Evolutionary conservation across 2,888 invertebrate genomes (phyloP).

Genomic region (Empis stercorea): DNA sequence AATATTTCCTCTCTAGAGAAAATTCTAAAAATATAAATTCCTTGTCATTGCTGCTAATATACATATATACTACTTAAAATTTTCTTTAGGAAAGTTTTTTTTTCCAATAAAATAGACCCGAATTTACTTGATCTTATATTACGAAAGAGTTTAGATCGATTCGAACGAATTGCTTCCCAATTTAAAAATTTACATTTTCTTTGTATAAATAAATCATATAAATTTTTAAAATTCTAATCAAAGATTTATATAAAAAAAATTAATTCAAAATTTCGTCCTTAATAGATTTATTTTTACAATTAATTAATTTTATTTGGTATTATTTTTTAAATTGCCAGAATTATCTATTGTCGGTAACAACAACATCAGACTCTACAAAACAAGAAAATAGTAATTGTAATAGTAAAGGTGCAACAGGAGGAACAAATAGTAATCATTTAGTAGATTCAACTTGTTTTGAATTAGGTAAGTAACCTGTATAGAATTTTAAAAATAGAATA

Average conservation of each 20-base stretch:
- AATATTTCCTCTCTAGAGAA: slow-evolving; percentile 1
- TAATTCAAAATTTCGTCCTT: too few species aligned
- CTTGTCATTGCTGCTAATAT: too few species aligned
- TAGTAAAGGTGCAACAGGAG: slow-evolving; percentile 11
- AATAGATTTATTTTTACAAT: not conserved
- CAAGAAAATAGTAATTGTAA: slow-evolving; percentile 7
- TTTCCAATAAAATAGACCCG: slow-evolving; percentile 6
- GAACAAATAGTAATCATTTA: slow-evolving; percentile 10
- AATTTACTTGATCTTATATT: slow-evolving; percentile 3
- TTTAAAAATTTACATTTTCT: slow-evolving; percentile 7
- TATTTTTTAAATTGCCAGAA: slow-evolving; percentile 6
- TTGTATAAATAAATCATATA: slow-evolving; percentile 6
- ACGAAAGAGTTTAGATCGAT: slow-evolving; percentile 13
- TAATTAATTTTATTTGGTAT: slow-evolving; percentile 3
- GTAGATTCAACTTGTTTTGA: slow-evolving; percentile 19
- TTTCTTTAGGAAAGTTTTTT: slow-evolving; percentile 7
- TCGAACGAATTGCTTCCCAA: slow-evolving; percentile 10
- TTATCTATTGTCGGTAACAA: slow-evolving; percentile 14
- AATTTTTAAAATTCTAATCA: not conserved
- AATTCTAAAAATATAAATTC: slow-evolving; percentile 9
- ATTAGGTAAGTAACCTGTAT: slow-evolving; percentile 14
- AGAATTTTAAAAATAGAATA: slow-evolving; percentile 9
- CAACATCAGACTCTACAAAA: slow-evolving; percentile 12
- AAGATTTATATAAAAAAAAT: too few species aligned
- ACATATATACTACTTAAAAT: too few species aligned